Percentiles rank a stretch among this genome's conserved stretches.
Conservation (phyloP, 2,888 invertebrate species). For the Bombylius major region DNA sequence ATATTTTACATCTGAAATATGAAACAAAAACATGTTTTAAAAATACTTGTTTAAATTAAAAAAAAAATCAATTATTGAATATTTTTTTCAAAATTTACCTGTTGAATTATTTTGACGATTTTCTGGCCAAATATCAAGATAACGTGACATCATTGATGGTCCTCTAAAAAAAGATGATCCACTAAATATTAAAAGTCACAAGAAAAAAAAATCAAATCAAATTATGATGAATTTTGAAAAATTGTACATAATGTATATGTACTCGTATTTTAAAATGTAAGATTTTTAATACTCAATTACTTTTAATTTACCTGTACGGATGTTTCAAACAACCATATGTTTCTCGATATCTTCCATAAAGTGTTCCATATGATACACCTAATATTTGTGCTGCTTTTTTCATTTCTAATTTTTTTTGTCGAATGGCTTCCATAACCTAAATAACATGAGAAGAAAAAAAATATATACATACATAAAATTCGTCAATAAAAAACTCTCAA, state of each 20-base stretch:
- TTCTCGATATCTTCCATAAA: slow-evolving; percentile 80
- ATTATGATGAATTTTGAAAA: too few species aligned
- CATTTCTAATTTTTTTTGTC: slow-evolving; percentile 85
- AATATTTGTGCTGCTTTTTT: slow-evolving; percentile 82
- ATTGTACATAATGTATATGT: too few species aligned
- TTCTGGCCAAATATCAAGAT: slow-evolving; percentile 63
- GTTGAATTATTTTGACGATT: slow-evolving; percentile 43
- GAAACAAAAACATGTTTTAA: too few species aligned
- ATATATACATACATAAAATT: too few species aligned
- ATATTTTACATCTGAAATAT: not conserved
- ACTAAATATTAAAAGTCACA: not conserved
- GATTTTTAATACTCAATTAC: too few species aligned
- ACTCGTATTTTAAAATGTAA: too few species aligned
- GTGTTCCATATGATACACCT: slow-evolving; percentile 81
- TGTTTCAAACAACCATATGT: slow-evolving; percentile 80
- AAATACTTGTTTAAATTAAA: not conserved
- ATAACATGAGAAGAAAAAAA: slow-evolving; percentile 3
- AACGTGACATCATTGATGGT: slow-evolving; percentile 16
- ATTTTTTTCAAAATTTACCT: not conserved
- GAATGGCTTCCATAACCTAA: slow-evolving; percentile 75
- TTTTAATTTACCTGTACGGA: slow-evolving; percentile 56
- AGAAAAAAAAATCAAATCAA: not conserved
- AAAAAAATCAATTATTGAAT: not conserved
- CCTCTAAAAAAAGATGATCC: slow-evolving; percentile 10
- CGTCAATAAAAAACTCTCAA: too few species aligned